Percentiles rank a stretch among this genome's conserved stretches.
Evolutionary conservation across 2,888 invertebrate genomes (phyloP).

Genomic region (Lasioglossum villosulum): DNA sequence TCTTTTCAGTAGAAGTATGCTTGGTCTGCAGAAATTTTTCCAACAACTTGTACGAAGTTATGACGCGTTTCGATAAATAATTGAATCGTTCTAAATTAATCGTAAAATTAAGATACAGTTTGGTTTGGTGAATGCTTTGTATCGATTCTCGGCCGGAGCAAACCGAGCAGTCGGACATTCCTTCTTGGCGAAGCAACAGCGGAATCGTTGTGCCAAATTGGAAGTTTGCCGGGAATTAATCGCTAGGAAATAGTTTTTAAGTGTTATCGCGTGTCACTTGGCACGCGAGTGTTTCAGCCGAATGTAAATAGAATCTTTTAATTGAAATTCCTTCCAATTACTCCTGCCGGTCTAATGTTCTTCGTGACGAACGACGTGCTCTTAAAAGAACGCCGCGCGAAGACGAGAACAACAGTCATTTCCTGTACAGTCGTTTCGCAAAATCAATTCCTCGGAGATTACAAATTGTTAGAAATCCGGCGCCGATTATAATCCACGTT

Average conservation of each 20-base stretch:
- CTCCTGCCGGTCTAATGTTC: neutral
- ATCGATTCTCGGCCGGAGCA: neutral
- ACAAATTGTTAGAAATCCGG: neutral
- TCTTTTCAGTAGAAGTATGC: neutral
- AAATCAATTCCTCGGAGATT: neutral
- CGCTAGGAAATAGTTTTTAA: slow-evolving; percentile 30
- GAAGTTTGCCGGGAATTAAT: slow-evolving; percentile 34
- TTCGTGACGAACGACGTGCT: neutral
- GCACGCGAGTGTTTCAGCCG: slow-evolving; percentile 10
- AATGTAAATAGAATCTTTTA: slow-evolving; percentile 20
- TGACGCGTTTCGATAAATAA: neutral
- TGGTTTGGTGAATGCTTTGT: neutral
- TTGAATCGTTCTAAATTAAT: neutral
- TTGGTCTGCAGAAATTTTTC: neutral
- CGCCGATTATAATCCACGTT: neutral
- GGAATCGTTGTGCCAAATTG: slow-evolving; percentile 19
- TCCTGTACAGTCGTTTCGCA: neutral
- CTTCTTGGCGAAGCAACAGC: slow-evolving; percentile 6
- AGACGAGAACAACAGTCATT: neutral
- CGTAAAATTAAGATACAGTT: neutral
- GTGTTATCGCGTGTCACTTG: slow-evolving; percentile 18
- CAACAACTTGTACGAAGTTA: neutral
- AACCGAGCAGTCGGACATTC: slow-evolving; percentile 23
- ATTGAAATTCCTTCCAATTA: neutral
- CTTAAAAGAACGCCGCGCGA: neutral